These are phyloP conservation scores for Himantopus leucocephalus DNA, from an alignment of 2,113 vertebrate genomes.

Conservation along the genomic window DNA sequence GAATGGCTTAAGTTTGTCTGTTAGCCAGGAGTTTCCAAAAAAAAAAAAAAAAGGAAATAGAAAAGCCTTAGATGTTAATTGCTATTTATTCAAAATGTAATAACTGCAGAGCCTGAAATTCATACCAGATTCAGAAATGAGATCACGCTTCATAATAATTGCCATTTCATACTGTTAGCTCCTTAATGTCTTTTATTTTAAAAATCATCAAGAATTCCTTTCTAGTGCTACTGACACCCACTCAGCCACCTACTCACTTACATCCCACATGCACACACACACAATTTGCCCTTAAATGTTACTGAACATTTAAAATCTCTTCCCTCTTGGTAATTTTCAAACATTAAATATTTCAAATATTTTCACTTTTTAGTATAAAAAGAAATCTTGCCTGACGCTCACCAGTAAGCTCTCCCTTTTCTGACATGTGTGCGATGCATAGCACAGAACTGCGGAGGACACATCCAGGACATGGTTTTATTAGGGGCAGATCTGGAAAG, in stretches of 20 bases:
- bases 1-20: conserved; percentile 28
- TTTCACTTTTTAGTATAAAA: background rate
- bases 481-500: background rate
- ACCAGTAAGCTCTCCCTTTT: background rate
- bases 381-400: background rate
- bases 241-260: background rate
- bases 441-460: background rate
- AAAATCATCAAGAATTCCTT: conserved; percentile 37
- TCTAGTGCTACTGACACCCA: conserved; percentile 19
- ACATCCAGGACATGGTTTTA: background rate
- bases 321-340: background rate
- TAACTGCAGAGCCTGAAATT: conserved; percentile 46
- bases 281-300: conserved; percentile 3
- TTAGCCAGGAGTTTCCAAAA: background rate
- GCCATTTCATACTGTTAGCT: conserved; percentile 50
- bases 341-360: background rate
- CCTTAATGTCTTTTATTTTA: conserved; percentile 48
- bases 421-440: background rate
- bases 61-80: conserved; percentile 62
- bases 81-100: conserved; percentile 65
- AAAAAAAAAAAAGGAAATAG: background rate
- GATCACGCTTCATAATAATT: conserved; percentile 31
- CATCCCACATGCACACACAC: background rate
- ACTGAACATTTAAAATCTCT: conserved; percentile 8
- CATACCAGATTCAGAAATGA: conserved; percentile 52